Percentiles rank a stretch among this genome's conserved stretches.
These are phyloP conservation scores for Tachysurus fulvidraco DNA, from an alignment of 2,113 vertebrate genomes.

Conservation along the genomic window DNA sequence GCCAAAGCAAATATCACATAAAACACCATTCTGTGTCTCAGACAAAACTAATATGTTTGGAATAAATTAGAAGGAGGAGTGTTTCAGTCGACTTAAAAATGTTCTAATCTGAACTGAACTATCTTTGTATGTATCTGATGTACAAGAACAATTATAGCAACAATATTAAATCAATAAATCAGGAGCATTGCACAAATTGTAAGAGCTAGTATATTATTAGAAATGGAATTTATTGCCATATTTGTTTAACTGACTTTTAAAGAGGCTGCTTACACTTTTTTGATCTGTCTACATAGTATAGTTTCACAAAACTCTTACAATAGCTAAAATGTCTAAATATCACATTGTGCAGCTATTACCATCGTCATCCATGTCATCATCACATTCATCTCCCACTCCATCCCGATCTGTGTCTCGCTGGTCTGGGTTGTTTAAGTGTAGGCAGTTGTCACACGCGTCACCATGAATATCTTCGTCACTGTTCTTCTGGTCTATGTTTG, in stretches of 20 bases:
- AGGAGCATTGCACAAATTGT: background rate
- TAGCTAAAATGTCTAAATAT: background rate
- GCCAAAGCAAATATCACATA: constrained; percentile 49
- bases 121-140: background rate
- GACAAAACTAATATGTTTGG: constrained; percentile 31
- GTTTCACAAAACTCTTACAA: background rate
- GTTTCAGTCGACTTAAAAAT: background rate
- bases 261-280: background rate
- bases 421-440: constrained; percentile 80
- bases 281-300: background rate
- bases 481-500: constrained; percentile 91
- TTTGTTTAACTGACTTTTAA: background rate
- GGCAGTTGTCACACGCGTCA: constrained; percentile 95
- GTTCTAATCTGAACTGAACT: background rate
- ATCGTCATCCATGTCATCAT: constrained; percentile 96
- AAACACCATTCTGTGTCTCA: constrained; percentile 48
- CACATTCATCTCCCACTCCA: constrained; percentile 91
- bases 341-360: constrained; percentile 66
- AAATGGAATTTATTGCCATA: background rate
- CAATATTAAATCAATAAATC: background rate
- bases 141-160: background rate
- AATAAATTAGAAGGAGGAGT: background rate
- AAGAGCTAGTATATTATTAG: background rate
- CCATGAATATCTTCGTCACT: constrained; percentile 88
- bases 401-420: constrained; percentile 92